These are phyloP conservation scores for Oncopeltus fasciatus DNA, from an alignment of 1,140 invertebrate species.

Conservation along the genomic window DNA sequence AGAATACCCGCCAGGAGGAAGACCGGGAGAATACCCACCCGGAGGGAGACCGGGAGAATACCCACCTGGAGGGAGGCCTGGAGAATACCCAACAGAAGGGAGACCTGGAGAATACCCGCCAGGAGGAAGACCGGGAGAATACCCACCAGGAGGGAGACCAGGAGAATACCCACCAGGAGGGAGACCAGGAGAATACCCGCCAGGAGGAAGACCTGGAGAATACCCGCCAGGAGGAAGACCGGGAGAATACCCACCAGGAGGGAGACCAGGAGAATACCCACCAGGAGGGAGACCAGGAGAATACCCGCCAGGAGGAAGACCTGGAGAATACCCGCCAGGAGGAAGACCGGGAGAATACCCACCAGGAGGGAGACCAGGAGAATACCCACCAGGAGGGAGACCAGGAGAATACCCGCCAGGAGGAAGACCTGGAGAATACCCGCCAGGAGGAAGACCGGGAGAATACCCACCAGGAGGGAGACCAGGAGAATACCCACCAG, in stretches of 20 bases:
- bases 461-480: constrained; percentile 12
- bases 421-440: constrained; percentile 8
- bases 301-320: not conserved
- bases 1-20: constrained; percentile 13
- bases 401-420: constrained; percentile 13
- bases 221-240: constrained; percentile 10
- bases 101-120: constrained; percentile 14
- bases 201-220: constrained; percentile 9
- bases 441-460: constrained; percentile 10
- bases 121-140: constrained; percentile 13
- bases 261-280: constrained; percentile 14
- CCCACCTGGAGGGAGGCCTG: constrained; percentile 15
- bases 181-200: constrained; percentile 14
- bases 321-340: not conserved
- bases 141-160: constrained; percentile 2
- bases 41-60: constrained; percentile 15
- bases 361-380: constrained; percentile 13
- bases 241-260: constrained; percentile 11
- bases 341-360: constrained; percentile 19
- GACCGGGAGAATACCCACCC: constrained; percentile 1
- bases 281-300: constrained; percentile 10
- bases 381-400: constrained; percentile 13
- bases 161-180: constrained; percentile 5
- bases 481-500: constrained; percentile 15
- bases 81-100: constrained; percentile 11